Base-by-base conservation (phyloP, 2,113 vertebrate genomes). In the Coturnix japonica region DNA sequence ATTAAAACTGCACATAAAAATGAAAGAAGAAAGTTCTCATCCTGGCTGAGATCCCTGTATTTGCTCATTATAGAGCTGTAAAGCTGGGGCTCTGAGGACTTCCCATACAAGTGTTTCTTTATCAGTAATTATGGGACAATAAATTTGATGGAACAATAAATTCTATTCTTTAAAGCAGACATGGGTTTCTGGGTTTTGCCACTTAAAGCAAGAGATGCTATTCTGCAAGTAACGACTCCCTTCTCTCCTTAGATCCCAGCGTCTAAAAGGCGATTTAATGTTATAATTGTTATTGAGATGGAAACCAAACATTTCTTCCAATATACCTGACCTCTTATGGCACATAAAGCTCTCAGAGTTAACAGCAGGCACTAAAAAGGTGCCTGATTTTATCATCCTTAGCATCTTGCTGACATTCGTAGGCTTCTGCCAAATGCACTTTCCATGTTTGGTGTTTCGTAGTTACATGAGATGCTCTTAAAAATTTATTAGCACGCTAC, bases 351-450 rank as follows among this genome's bases (percentile, higher is more conserved):
- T 80, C 56, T 63, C 30, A 74, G 63, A 91, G 64, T 71, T 46
- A 73, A 71, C 39, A 76, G 67, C 70, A 67, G 64, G 60, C 47
- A 33, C 65, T 92, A 80, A 57, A 73, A 11, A 57, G 26, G 67
- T n/a, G 84, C 59, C 87, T 75, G 53, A 14, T 84, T 80, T 88
- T 71, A 75, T 86, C 57, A 18, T 43, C 59, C 64, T 37, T 19
- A 37, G 53, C 74, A 28, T 85, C 87, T 63, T 53, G 51, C 67
- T 89, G 87, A 60, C 71, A 63, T 53, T 57, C 71, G 4, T 5
- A 13, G 49, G 61, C 87, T 72, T n/a, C 64, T 65, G 61, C 78
- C 67, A 92, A 88, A 91, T 84, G 61, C n/a, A 39, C 47, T 95
- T 75, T 78, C 61, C 71, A 20, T 93, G 90, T 65, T 78, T 63